Percentiles rank a stretch among this genome's conserved stretches.
phyloP scores from a whole-genome alignment of 1,140 invertebrate genomes.

The Drosophila nebulosa region DNA sequence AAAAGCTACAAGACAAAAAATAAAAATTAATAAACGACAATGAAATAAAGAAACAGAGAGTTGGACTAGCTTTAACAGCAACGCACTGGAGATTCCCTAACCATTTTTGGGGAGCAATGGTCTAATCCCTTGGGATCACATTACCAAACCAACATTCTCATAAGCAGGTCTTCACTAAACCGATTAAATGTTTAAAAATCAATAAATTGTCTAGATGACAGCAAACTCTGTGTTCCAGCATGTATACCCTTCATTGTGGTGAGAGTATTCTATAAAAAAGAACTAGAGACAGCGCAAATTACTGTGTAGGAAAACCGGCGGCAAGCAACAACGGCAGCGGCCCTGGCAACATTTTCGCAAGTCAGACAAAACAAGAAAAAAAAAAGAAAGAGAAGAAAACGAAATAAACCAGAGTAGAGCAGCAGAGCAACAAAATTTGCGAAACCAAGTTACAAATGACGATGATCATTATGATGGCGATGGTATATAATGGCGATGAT shows the following conservation, averaged over 20 bases:
- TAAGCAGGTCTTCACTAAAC: too few species aligned
- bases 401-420: conserved; percentile 37
- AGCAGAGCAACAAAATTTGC: conserved; percentile 16
- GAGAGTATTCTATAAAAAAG: conserved; percentile 12
- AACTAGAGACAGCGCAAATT: conserved; percentile 44
- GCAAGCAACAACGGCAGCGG: conserved; percentile 31
- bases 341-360: conserved; percentile 62
- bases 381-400: conserved; percentile 14
- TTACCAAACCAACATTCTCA: too few species aligned
- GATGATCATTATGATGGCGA: conserved; percentile 29
- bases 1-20: conserved; percentile 38
- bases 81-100: neutral
- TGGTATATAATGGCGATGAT: neutral
- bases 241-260: neutral
- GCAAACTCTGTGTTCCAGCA: neutral
- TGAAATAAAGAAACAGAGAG: conserved; percentile 14
- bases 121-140: too few species aligned
- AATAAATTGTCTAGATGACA: neutral
- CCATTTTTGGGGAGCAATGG: too few species aligned
- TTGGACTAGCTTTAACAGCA: neutral
- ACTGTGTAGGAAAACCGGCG: conserved; percentile 71
- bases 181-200: too few species aligned
- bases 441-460: conserved; percentile 36
- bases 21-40: conserved; percentile 32
- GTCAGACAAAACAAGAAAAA: conserved; percentile 22